Conservation (phyloP, 2,888 invertebrate species). For the Philhelius pedissequus region DNA sequence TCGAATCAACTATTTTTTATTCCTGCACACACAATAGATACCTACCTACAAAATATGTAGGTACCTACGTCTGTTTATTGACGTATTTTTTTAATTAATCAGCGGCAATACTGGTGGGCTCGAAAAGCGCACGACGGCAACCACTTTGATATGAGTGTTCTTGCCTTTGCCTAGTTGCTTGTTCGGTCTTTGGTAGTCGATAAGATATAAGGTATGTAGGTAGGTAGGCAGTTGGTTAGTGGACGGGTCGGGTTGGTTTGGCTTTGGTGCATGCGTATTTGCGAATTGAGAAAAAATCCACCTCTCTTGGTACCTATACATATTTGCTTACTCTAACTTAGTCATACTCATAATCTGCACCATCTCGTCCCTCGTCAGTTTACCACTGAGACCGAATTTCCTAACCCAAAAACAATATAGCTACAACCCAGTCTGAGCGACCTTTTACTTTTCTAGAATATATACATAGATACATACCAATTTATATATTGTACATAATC, state of each 20-base stretch:
- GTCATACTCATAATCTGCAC: not conserved
- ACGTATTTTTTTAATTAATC: too few species aligned
- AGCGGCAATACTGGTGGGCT: not conserved
- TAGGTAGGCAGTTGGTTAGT: too few species aligned
- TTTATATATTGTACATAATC: too few species aligned
- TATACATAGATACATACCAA: not conserved
- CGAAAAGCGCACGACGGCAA: not conserved
- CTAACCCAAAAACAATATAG: not conserved
- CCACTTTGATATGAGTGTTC: not conserved
- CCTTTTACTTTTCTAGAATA: not conserved
- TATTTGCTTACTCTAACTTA: not conserved
- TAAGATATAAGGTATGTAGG: too few species aligned
- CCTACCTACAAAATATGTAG: too few species aligned
- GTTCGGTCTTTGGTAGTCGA: too few species aligned
- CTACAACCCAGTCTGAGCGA: not conserved
- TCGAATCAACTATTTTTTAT: too few species aligned
- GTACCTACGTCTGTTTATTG: too few species aligned
- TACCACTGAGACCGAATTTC: not conserved
- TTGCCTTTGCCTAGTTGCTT: not conserved
- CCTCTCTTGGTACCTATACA: not conserved
- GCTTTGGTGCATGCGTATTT: not conserved
- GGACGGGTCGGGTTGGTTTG: not conserved
- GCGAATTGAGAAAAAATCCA: not conserved
- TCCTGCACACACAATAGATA: too few species aligned
- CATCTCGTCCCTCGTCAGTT: not conserved